Evolutionary conservation across 2,888 invertebrate genomes (phyloP).

Genomic region (Micoletzkya japonica): DNA sequence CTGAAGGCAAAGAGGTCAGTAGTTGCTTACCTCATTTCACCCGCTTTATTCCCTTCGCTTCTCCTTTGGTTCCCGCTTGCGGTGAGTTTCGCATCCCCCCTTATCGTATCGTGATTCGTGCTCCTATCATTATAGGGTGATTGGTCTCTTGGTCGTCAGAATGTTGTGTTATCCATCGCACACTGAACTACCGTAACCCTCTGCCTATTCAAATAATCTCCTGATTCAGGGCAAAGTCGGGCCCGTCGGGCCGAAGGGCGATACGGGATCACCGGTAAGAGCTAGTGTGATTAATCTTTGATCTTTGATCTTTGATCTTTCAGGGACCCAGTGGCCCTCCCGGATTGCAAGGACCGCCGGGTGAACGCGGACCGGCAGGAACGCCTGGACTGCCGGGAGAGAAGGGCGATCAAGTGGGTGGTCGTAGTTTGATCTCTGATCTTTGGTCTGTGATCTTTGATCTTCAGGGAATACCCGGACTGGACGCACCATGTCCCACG

Average conservation of each 20-base stretch:
- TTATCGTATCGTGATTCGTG: no score
- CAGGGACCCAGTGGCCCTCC: conserved; percentile 51
- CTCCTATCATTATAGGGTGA: no score
- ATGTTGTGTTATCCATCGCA: no score
- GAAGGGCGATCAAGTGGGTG: conserved; percentile 42
- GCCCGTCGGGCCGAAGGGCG: conserved; percentile 51
- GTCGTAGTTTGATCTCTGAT: background rate
- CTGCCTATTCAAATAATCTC: no score
- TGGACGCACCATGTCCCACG: conserved; percentile 97
- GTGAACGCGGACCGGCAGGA: conserved; percentile 48
- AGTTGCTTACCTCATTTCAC: no score
- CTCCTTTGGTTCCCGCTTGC: no score
- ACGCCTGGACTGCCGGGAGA: conserved; percentile 51
- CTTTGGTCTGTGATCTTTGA: background rate
- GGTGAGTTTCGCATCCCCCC: no score
- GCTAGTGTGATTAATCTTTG: conserved; percentile 3
- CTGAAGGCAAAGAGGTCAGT: conserved; percentile 43
- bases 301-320: conserved; percentile 28
- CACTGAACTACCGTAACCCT: no score
- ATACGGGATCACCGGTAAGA: conserved; percentile 48
- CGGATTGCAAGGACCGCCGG: conserved; percentile 37
- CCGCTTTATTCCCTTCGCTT: no score
- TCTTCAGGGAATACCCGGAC: conserved; percentile 82
- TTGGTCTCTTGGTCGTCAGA: no score
- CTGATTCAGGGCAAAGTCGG: conserved; percentile 55